Percentiles rank a stretch among this genome's conserved stretches.
These are phyloP conservation scores for Limnephilus lunatus DNA, from an alignment of 2,888 invertebrate species.

Conservation along the genomic window DNA sequence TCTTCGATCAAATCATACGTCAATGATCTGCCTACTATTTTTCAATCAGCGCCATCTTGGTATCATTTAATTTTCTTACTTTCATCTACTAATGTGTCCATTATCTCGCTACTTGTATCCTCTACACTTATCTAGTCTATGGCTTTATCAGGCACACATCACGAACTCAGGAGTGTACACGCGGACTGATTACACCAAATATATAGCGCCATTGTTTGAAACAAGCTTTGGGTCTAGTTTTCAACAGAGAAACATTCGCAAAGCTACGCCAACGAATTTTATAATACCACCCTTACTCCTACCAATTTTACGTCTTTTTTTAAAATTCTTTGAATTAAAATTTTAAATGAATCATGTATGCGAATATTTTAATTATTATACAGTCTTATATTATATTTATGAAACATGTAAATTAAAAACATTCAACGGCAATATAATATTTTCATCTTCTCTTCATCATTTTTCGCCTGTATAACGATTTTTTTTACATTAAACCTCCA, in stretches of 20 bases:
- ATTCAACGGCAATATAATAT: too few relatives aligned
- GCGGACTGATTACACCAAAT: conserved; percentile 62
- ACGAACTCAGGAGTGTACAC: conserved; percentile 58
- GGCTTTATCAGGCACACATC: conserved; percentile 62
- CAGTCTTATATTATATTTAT: too few relatives aligned
- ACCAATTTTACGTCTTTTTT: background rate
- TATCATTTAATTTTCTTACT: background rate
- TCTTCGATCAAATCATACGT: too few relatives aligned
- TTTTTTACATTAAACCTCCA: too few relatives aligned
- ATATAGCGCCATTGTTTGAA: conserved; percentile 60
- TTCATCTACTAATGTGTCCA: background rate
- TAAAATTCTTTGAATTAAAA: background rate
- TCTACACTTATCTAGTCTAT: background rate
- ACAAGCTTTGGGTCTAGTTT: background rate
- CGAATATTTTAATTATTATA: background rate
- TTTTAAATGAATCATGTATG: background rate
- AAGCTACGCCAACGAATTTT: background rate
- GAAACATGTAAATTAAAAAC: too few relatives aligned
- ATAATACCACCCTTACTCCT: background rate
- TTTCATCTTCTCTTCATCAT: too few relatives aligned
- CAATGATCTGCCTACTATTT: too few relatives aligned
- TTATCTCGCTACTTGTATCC: background rate
- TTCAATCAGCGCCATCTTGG: background rate
- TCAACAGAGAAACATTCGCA: conserved; percentile 21
- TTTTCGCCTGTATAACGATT: too few relatives aligned